Percentiles rank a stretch among this genome's conserved stretches.
phyloP scores from a whole-genome alignment of 1,140 invertebrate species.

The Mizuhopecten yessoensis region DNA sequence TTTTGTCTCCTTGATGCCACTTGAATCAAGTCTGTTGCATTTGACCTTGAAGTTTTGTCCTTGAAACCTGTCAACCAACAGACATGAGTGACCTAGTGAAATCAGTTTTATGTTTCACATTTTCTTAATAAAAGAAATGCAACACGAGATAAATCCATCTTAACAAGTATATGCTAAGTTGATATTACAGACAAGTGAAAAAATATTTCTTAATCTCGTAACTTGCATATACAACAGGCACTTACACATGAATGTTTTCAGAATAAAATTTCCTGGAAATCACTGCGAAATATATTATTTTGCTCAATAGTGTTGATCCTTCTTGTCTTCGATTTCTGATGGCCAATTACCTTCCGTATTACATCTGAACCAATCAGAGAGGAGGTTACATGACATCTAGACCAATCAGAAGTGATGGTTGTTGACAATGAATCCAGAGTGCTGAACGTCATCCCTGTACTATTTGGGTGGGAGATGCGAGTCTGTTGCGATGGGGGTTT shows the following conservation, averaged over 20 bases:
- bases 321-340: not conserved
- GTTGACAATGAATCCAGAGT: not conserved
- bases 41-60: not conserved
- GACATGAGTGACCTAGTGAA: not conserved
- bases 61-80: not conserved
- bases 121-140: not conserved
- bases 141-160: no score
- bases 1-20: not conserved
- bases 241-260: not conserved
- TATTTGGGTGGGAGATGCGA: no score
- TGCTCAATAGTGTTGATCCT: no score
- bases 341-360: not conserved
- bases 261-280: not conserved
- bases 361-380: not conserved
- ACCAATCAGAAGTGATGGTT: conserved; percentile 15
- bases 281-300: no score
- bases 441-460: not conserved
- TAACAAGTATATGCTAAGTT: no score
- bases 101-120: not conserved
- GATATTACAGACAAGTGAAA: not conserved
- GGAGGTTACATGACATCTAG: not conserved
- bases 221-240: not conserved
- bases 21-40: not conserved
- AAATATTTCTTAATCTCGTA: not conserved
- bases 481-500: not conserved